A percentile compares a stretch with the other conserved stretches of the same genome.
Evolutionary conservation across 2,797 vertebrate species (phyloP).

Genomic region (Discoglossus pictus): DNA sequence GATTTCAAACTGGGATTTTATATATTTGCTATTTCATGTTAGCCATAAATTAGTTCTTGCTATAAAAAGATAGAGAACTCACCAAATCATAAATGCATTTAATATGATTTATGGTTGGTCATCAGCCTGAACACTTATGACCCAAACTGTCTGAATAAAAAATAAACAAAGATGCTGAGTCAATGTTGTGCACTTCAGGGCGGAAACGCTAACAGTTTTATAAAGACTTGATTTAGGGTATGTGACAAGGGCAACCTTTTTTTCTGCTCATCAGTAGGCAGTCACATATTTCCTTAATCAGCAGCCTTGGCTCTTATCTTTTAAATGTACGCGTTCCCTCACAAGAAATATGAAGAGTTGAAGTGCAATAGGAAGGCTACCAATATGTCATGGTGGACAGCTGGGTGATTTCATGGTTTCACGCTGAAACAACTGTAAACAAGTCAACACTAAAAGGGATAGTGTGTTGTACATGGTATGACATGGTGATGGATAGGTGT

Average conservation of each 20-base stretch:
- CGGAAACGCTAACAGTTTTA: constrained; percentile 3
- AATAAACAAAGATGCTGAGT: constrained; percentile 14
- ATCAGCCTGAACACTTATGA: constrained; percentile 9
- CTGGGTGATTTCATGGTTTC: no score
- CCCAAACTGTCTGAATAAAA: constrained; percentile 11
- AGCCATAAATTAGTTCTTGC: constrained; percentile 2
- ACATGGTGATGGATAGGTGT: no score
- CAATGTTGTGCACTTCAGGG: neutral
- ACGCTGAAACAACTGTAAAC: no score
- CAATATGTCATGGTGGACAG: no score
- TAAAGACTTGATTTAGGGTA: constrained; percentile 9
- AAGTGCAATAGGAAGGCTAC: no score
- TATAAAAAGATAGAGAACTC: constrained; percentile 16
- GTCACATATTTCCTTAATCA: constrained; percentile 2
- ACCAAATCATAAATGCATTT: constrained; percentile 8
- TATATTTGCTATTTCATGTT: constrained; percentile 9
- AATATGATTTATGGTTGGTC: constrained; percentile 15
- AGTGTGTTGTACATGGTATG: no score
- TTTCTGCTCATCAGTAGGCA: neutral
- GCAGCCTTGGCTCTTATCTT: constrained; percentile 1
- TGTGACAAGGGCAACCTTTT: constrained; percentile 6
- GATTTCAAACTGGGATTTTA: neutral
- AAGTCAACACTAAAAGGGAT: no score
- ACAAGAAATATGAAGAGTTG: no score
- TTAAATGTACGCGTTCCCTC: no score